Conservation (phyloP, 2,888 invertebrate genomes). For the Synergus umbraculus region DNA sequence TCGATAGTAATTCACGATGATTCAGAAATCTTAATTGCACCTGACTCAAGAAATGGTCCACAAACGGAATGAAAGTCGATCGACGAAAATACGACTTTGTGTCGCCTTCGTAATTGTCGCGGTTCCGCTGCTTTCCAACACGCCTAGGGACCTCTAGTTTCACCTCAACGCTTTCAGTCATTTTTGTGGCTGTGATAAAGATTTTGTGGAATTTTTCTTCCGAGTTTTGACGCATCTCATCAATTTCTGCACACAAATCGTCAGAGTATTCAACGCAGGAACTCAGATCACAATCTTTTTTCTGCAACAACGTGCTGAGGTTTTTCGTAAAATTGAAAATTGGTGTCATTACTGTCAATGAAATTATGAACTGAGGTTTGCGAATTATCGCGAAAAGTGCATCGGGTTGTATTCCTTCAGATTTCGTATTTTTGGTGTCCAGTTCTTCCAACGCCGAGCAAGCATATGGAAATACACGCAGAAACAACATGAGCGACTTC, state of each 20-base stretch:
- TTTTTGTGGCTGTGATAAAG: conserved; percentile 15
- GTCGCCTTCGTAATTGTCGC: conserved; percentile 23
- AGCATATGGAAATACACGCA: not conserved
- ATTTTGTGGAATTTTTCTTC: conserved; percentile 15
- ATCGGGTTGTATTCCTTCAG: conserved; percentile 17
- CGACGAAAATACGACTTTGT: conserved; percentile 23
- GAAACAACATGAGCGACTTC: not conserved
- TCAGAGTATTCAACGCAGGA: conserved; percentile 8
- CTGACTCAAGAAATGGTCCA: conserved; percentile 21
- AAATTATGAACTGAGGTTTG: conserved; percentile 28
- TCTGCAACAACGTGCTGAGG: conserved; percentile 23
- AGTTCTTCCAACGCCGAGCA: conserved; percentile 29
- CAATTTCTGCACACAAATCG: conserved; percentile 20
- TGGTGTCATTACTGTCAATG: conserved; percentile 1
- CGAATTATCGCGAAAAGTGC: conserved; percentile 3
- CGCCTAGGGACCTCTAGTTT: not conserved
- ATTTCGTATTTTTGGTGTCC: not conserved
- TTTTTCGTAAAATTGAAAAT: conserved; percentile 27
- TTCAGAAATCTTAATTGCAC: not conserved
- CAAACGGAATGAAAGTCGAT: conserved; percentile 27
- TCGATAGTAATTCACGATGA: not conserved
- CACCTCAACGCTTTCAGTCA: conserved; percentile 8
- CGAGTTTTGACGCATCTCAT: conserved; percentile 36
- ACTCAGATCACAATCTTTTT: conserved; percentile 33
- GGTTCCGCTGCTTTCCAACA: conserved; percentile 1